Base-by-base conservation (phyloP, 2,888 invertebrate species). In the Xanthorhoe spadicearia region DNA sequence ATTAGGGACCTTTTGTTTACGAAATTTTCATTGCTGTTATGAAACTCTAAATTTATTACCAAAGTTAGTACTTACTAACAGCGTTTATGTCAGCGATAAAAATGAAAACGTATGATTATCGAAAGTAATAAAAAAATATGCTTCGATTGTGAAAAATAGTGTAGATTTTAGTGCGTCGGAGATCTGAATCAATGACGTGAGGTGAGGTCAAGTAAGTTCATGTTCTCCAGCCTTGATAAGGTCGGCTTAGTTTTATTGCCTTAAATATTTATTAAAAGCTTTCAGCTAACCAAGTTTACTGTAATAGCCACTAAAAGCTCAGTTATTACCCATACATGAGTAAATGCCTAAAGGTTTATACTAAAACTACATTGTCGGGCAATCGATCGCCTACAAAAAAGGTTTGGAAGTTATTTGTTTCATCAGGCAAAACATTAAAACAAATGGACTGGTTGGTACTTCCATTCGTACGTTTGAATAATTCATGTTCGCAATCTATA, bases 401-500 rank as follows among this genome's bases (percentile, higher is more conserved):
- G 62, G 71, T 68, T 66, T 68, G 71, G 76, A 82, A 83, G 77
- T 81, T 83, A 81, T 84, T 80, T 83, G 83, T 86, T 86, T 87
- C 85, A 88, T 88, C 87, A 87, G 81, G 80, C 81, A 77, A 81
- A 83, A 86, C 87, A 90, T 90, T 89, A 89, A 89, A 89, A 88
- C 84, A 88, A 89, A 91, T 88, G 88, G 87, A 83, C 83, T 79
- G 81, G 80, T 81, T 81, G 80, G 80, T 84, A 84, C 84, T 85
- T 81, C 87, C 87, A 87, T 88, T 88, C 83, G 82, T 82, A 80
- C 80, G 77, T 84, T 84, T 93, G 92, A 92, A 93, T 92, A 84
- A 92, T 93, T 92, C 92, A 92, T 92, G 83, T 83, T 85, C 82
- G 88, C 89, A 90, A 92, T 91, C 92, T 92, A 92, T 92, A 91